phyloP scores from a whole-genome alignment of 2,113 vertebrate species.

The Zootoca vivipara region DNA sequence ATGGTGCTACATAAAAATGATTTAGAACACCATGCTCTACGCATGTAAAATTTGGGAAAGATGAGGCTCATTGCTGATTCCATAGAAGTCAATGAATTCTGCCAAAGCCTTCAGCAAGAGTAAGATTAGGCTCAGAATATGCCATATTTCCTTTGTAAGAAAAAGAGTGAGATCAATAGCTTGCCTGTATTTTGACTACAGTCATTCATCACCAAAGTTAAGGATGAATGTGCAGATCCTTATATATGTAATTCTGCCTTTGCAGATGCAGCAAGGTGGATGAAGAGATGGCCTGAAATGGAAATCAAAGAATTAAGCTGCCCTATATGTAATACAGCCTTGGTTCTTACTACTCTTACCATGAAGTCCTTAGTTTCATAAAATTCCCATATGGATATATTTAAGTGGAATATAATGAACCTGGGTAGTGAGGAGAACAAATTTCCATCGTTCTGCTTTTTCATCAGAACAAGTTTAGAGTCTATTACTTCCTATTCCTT shows the following conservation, averaged over 20 bases:
- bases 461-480: background rate
- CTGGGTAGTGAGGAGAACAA: background rate
- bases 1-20: slow-evolving; percentile 32
- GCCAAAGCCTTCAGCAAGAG: slow-evolving; percentile 29
- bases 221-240: background rate
- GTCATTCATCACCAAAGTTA: background rate
- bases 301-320: background rate
- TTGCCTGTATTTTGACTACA: background rate
- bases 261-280: background rate
- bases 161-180: slow-evolving; percentile 1
- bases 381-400: background rate
- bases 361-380: background rate
- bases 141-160: slow-evolving; percentile 2
- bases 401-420: background rate
- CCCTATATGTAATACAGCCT: background rate
- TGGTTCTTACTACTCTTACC: background rate
- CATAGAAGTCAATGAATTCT: slow-evolving; percentile 26
- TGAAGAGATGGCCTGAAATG: background rate
- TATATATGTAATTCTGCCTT: background rate
- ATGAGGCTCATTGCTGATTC: background rate
- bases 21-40: background rate
- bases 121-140: background rate
- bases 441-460: background rate
- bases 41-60: background rate
- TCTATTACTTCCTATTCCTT: background rate